Conservation (phyloP, 2,888 invertebrate species). For the Lasioglossum oenotherae region DNA sequence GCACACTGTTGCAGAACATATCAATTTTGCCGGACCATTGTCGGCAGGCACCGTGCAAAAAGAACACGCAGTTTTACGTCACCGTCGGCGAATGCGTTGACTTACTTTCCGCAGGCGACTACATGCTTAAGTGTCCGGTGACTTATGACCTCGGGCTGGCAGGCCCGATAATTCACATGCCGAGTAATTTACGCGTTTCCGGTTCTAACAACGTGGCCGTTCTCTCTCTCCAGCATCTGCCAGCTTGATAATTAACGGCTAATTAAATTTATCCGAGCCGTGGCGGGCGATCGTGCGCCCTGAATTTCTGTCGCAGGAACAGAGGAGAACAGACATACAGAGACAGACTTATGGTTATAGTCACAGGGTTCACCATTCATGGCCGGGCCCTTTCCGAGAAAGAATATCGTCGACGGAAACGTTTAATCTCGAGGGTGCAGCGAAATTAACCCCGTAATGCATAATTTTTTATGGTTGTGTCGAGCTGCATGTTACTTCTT, state of each 20-base stretch:
- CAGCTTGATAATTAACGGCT: constrained; percentile 29
- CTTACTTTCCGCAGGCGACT: constrained; percentile 6
- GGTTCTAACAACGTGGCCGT: constrained; percentile 3
- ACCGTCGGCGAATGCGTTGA: background rate
- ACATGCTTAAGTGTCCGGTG: background rate
- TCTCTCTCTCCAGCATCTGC: constrained; percentile 7
- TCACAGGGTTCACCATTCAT: background rate
- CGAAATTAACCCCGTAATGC: background rate
- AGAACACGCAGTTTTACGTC: background rate
- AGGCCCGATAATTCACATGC: background rate
- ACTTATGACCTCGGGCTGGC: constrained; percentile 1
- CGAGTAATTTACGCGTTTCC: constrained; percentile 6
- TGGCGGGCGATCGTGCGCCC: constrained; percentile 26
- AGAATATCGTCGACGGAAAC: constrained; percentile 39
- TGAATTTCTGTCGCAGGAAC: constrained; percentile 15
- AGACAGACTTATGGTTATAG: constrained; percentile 32
- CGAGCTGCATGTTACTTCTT: background rate
- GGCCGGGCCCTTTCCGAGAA: constrained; percentile 18
- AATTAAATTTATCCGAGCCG: constrained; percentile 50
- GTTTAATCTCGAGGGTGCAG: constrained; percentile 57
- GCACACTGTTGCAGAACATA: background rate
- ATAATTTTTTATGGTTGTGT: background rate
- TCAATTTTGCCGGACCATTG: background rate
- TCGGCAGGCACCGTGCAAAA: background rate
- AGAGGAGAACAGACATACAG: background rate